phyloP scores from a whole-genome alignment of 2,797 vertebrate genomes.

The Hipposideros larvatus region DNA sequence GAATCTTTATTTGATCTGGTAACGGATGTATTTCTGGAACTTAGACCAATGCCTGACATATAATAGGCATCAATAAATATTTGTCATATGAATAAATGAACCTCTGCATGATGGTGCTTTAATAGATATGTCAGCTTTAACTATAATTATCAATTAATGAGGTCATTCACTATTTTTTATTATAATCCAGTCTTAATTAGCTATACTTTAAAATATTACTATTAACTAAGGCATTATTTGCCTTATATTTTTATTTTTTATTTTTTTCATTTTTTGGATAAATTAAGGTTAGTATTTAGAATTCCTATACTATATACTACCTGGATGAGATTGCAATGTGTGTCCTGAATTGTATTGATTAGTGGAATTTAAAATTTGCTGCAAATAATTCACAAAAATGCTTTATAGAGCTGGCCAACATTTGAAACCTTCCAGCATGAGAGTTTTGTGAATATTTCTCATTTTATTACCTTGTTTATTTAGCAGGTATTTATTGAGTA shows the following conservation, averaged over 20 bases:
- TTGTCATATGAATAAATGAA: neutral
- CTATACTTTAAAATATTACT: neutral
- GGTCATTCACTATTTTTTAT: neutral
- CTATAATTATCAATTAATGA: neutral
- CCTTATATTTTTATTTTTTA: neutral
- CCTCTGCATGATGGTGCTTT: neutral
- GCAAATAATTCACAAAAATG: neutral
- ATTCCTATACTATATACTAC: neutral
- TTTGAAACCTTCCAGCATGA: neutral
- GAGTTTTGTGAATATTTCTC: constrained; percentile 47
- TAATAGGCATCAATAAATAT: neutral
- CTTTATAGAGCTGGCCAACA: constrained; percentile 11
- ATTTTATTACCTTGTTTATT: constrained; percentile 7
- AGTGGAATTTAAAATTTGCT: constrained; percentile 51
- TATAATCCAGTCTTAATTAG: neutral
- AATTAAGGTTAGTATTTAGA: neutral
- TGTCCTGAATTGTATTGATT: neutral
- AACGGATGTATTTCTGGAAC: neutral
- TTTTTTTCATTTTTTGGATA: constrained; percentile 22
- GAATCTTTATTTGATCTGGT: constrained; percentile 31
- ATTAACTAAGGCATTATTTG: neutral
- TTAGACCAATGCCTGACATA: neutral
- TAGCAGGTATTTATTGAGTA: constrained; percentile 33
- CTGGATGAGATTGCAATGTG: neutral
- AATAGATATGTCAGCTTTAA: neutral